Conservation (phyloP, 2,888 invertebrate genomes). For the Acrobasis consociella region DNA sequence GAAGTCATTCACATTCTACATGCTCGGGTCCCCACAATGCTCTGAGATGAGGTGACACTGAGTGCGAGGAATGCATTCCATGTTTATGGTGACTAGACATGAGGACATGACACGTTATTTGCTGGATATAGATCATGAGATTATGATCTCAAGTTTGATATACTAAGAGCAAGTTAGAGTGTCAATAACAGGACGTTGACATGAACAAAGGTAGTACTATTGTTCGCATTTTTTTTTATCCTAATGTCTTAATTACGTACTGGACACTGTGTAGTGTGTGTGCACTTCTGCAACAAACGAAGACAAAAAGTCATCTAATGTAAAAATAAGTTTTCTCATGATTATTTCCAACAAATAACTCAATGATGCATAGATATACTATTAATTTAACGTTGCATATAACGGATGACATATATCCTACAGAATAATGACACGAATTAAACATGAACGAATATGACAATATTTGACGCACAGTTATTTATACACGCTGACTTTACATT, state of each 20-base stretch:
- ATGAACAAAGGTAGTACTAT: too few relatives aligned
- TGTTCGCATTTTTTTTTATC: too few relatives aligned
- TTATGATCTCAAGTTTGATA: not conserved
- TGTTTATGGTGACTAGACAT: slow-evolving; percentile 45
- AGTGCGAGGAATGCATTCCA: slow-evolving; percentile 64
- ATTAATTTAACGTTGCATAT: slow-evolving; percentile 39
- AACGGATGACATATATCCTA: slow-evolving; percentile 51
- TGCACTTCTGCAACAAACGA: too few relatives aligned
- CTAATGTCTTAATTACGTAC: too few relatives aligned
- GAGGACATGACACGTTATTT: slow-evolving; percentile 36
- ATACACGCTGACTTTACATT: too few relatives aligned
- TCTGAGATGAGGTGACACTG: slow-evolving; percentile 55
- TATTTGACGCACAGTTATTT: slow-evolving; percentile 33
- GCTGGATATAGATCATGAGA: slow-evolving; percentile 39
- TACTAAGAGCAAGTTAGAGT: not conserved
- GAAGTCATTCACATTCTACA: slow-evolving; percentile 66
- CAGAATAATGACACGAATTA: slow-evolving; percentile 31
- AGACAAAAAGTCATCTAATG: too few relatives aligned
- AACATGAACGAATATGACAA: slow-evolving; percentile 34
- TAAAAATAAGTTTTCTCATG: not conserved
- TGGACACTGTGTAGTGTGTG: too few relatives aligned
- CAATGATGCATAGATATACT: slow-evolving; percentile 50
- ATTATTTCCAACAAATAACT: slow-evolving; percentile 51
- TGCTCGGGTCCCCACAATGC: slow-evolving; percentile 62
- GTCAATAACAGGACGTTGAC: not conserved